phyloP scores from a whole-genome alignment of 1,140 invertebrate species.

The Lepidurus apus region DNA sequence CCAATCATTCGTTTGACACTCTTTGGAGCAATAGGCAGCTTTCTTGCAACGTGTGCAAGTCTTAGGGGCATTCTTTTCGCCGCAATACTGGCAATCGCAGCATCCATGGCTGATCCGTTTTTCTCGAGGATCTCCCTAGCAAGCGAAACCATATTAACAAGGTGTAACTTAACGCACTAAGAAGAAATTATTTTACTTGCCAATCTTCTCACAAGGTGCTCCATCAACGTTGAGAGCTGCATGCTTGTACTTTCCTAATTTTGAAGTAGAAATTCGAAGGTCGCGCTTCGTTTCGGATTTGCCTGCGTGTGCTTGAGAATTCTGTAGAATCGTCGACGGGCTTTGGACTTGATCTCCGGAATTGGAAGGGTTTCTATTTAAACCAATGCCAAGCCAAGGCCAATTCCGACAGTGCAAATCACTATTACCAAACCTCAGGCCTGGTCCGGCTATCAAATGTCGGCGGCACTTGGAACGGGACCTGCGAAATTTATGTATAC shows the following conservation, averaged over 20 bases:
- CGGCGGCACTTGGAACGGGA: not conserved
- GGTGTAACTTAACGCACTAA: no score
- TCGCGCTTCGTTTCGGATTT: not conserved
- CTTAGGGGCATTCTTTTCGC: no score
- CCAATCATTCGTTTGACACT: no score
- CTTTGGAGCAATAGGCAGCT: no score
- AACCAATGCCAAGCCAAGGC: not conserved
- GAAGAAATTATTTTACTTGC: slow-evolving; percentile 54
- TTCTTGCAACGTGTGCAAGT: no score
- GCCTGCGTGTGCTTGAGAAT: not conserved
- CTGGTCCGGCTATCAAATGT: not conserved
- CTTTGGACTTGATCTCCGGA: not conserved
- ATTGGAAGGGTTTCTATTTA: not conserved
- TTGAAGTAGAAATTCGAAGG: slow-evolving; percentile 40
- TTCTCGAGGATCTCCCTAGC: slow-evolving; percentile 62
- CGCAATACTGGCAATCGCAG: slow-evolving; percentile 78
- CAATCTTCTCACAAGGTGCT: slow-evolving; percentile 65
- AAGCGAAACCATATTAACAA: no score
- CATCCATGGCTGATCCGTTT: slow-evolving; percentile 83
- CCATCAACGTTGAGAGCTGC: slow-evolving; percentile 73
- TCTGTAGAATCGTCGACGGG: not conserved
- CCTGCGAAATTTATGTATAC: not conserved
- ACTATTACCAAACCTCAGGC: not conserved
- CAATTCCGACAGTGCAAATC: not conserved
- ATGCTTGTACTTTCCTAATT: slow-evolving; percentile 52